Percentiles rank a stretch among this genome's conserved stretches.
These are phyloP conservation scores for Malthinus flaveolus DNA, from an alignment of 2,888 invertebrate species.

Conservation along the genomic window DNA sequence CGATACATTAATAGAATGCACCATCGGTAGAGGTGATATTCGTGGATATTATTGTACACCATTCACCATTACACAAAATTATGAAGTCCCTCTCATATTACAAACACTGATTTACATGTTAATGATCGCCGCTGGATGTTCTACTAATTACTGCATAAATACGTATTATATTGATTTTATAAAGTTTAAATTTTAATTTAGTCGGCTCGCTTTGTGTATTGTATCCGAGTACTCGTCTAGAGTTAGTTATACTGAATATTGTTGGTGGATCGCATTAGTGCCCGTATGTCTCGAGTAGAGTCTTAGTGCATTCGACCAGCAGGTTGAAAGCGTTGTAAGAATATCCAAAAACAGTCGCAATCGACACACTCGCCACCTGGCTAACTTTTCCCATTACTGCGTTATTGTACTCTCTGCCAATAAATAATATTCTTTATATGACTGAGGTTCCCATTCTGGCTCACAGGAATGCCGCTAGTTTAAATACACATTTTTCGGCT, in stretches of 20 bases:
- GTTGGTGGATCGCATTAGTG: constrained; percentile 45
- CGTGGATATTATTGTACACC: background rate
- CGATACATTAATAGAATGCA: too few species aligned
- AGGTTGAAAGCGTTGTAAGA: constrained; percentile 22
- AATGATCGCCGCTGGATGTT: constrained; percentile 41
- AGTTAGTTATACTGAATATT: constrained; percentile 49
- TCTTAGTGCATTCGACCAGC: constrained; percentile 41
- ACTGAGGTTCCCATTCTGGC: constrained; percentile 43
- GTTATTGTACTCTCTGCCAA: constrained; percentile 54
- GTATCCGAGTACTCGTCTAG: constrained; percentile 24
- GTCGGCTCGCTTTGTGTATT: constrained; percentile 48
- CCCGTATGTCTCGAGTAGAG: constrained; percentile 43
- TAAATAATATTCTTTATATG: constrained; percentile 56
- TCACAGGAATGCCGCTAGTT: constrained; percentile 35
- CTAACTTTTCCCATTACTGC: constrained; percentile 49
- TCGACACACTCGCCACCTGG: constrained; percentile 20
- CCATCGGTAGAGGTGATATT: too few species aligned
- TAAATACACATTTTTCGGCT: constrained; percentile 43
- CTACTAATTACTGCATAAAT: constrained; percentile 50
- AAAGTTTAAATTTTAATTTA: constrained; percentile 48
- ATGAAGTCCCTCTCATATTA: constrained; percentile 14
- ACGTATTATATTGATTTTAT: constrained; percentile 45
- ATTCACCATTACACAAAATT: constrained; percentile 23
- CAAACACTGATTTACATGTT: constrained; percentile 35
- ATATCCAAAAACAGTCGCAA: constrained; percentile 20